Evolutionary conservation across 2,797 vertebrate genomes (phyloP), one percentile per base, ranked within the genome.

Genomic region (Mus minutoides): DNA sequence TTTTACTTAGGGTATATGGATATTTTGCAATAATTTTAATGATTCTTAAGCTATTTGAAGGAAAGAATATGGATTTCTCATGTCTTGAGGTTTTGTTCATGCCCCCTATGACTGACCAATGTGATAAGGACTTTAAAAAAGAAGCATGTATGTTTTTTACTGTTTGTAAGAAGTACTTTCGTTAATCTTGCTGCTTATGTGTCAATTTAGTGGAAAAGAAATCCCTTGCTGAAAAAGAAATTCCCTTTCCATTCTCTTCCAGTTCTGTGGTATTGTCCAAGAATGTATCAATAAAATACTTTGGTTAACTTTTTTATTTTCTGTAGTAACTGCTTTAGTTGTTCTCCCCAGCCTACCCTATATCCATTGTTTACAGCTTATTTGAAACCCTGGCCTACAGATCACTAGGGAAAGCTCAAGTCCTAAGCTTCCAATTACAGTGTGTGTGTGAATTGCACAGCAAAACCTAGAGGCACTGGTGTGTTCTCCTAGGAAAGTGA

Each of bases 101-200:
- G 99, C 98, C 99, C 98, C 97, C 98, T 98, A 98, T 98, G 98
- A 98, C 49, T 98, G 99, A 98, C 98, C 98, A 98, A 96, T 98
- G 98, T 98, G 98, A 98, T 98, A 98, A 99, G 98, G 98, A 99
- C 98, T 99, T 98, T 83, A 96, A 94, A 96, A 97, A 98, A 98
- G 98, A 99, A 99, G 99, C 99, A 99, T 99, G 99, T 99, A 99
- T 99, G 99, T 99, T 99, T 99, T 99, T 98, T 99, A 99, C 99
- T 99, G 99, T 99, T 99, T 99, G 99, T 99, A 99, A 99, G 98
- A 98, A 99, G 99, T 99, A 98, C 99, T 99, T 99, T 99, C 99
- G 99, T 99, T 99, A 99, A 99, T 99, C 99, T 99, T 99, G 99
- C 99, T 99, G 99, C 99, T 99, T 99, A 99, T 99, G 99, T 99